Evolutionary conservation across 1,140 invertebrate genomes (phyloP), one percentile per base, ranked within the genome.

Genomic region (Lasioglossum albipes): DNA sequence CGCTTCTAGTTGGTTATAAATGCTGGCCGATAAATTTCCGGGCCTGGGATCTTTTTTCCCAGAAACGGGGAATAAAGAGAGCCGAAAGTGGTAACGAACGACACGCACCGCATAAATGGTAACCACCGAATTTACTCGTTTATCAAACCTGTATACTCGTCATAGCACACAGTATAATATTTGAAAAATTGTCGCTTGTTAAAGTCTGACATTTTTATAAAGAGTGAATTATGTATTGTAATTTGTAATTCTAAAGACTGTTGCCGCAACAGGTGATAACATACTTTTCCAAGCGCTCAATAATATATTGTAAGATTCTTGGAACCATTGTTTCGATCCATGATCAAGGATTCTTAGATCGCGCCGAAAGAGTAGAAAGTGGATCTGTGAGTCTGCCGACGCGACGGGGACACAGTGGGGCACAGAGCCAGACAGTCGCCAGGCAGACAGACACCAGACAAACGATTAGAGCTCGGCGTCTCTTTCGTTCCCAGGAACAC

Each of bases 361-460:
- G 13, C 42, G 22, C 31, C 61, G 69, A 79, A 79, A 79, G n/a
- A 62, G 59, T 41, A 10, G 41, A 22, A 68, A 70, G 66, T 31
- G 64, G 45, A 79, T 79, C 61, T 62, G 65, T 74, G 73, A 74
- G 54, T 74, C 49, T 70, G 36, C n/a, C 69, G 64, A 64, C 67
- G 65, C 69, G 64, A 64, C 67, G 65, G 45, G 73, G 61, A 54
- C 41, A 22, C 22, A 49, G 66, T 65, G 13, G 36, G 16, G 52
- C 52, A 54, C 49, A 57, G 62, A 79, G 75, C 80, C 88, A 88
- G 88, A 87, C 87, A 84, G 87, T 87, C 87, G 86, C 84, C 88
- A 87, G 86, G 87, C 88, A 88, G 76, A 69, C 84, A 75, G 87
- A 74, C 84, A 85, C 80, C 86, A 87, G 78, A 81, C 70, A 66